Conservation (phyloP, 1,140 invertebrate species). For the Laodelphax striatellus region DNA sequence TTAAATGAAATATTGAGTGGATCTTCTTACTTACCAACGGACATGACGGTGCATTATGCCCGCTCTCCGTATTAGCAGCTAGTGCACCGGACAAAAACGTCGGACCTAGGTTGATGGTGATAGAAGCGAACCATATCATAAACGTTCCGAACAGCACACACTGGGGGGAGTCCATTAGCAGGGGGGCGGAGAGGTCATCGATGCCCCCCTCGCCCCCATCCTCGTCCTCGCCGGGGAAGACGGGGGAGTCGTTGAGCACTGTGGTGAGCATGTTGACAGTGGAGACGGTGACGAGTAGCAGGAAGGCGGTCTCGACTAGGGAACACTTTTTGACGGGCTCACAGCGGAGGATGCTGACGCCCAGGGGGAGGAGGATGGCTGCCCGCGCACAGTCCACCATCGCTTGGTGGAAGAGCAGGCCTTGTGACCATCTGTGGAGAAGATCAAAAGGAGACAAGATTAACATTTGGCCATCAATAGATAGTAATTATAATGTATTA, state of each 20-base stretch:
- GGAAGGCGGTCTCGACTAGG: conserved; percentile 78
- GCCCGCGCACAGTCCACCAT: conserved; percentile 73
- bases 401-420: conserved; percentile 75
- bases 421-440: conserved; percentile 67
- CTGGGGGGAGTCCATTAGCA: conserved; percentile 68
- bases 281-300: conserved; percentile 77
- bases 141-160: conserved; percentile 84
- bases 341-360: conserved; percentile 69
- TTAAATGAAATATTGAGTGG: not conserved
- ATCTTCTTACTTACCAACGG: conserved; percentile 37
- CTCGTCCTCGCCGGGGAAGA: conserved; percentile 54
- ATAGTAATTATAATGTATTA: no score
- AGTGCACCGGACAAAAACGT: conserved; percentile 78
- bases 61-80: conserved; percentile 68
- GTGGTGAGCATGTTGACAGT: conserved; percentile 86
- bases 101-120: conserved; percentile 83
- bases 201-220: conserved; percentile 35
- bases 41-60: conserved; percentile 64
- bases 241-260: conserved; percentile 77
- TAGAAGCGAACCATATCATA: conserved; percentile 86
- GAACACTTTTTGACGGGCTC: conserved; percentile 77
- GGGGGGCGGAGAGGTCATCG: conserved; percentile 45
- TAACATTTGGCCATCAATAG: no score
- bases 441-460: no score
- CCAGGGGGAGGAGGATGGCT: conserved; percentile 66